Percentiles rank a stretch among this genome's conserved stretches.
Evolutionary conservation across 2,113 vertebrate species (phyloP).

Genomic region (Camelus dromedarius): DNA sequence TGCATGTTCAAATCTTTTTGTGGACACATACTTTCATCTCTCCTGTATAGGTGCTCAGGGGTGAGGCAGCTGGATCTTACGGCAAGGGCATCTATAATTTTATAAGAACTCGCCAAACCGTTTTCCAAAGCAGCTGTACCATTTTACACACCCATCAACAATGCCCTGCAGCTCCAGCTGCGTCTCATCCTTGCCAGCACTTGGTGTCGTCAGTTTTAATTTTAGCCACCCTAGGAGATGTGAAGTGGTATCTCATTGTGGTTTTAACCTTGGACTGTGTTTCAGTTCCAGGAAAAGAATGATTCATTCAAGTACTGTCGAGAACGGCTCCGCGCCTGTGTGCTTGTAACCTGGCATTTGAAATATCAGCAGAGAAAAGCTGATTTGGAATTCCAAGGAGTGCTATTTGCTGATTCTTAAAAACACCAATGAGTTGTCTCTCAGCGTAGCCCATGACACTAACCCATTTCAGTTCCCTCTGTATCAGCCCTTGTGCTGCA

Average conservation of each 20-base stretch:
- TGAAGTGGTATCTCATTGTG: not conserved
- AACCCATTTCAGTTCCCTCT: not conserved
- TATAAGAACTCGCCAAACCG: not conserved
- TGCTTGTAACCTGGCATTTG: conserved; percentile 19
- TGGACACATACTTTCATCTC: not conserved
- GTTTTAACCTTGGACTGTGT: conserved; percentile 27
- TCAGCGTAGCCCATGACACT: not conserved
- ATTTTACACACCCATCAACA: not conserved
- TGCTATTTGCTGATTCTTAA: not conserved
- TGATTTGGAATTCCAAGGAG: conserved; percentile 35
- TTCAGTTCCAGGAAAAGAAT: conserved; percentile 3
- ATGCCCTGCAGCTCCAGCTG: not conserved
- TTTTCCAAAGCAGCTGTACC: not conserved
- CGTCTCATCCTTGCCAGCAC: not conserved
- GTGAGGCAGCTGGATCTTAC: not conserved
- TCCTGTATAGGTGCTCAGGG: not conserved
- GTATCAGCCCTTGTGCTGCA: not conserved
- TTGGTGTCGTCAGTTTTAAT: not conserved
- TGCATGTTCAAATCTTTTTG: not conserved
- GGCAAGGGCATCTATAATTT: not conserved
- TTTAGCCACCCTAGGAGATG: not conserved
- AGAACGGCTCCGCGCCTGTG: not conserved
- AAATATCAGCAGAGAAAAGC: conserved; percentile 42
- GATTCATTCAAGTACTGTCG: not conserved
- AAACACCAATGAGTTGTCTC: not conserved